phyloP scores from a whole-genome alignment of 2,797 vertebrate species.

The Urocyon cinereoargenteus region DNA sequence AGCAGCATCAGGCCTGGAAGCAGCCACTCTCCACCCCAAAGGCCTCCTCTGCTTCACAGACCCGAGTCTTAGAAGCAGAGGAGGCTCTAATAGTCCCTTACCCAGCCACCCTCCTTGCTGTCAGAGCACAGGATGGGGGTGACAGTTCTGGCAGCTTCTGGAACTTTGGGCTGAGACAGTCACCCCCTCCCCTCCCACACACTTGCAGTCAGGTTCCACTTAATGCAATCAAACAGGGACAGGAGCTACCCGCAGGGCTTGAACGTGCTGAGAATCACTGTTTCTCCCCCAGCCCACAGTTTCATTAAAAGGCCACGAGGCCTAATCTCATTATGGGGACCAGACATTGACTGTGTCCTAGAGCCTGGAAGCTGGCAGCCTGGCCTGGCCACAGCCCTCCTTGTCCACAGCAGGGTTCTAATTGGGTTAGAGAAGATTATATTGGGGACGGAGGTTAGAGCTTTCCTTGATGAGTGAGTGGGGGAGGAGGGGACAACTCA shows the following conservation, averaged over 20 bases:
- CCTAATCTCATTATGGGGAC: slow-evolving; percentile 72
- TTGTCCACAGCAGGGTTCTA: slow-evolving; percentile 31
- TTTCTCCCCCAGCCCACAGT: background rate
- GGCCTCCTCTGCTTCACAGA: background rate
- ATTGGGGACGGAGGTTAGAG: background rate
- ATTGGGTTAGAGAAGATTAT: slow-evolving; percentile 55
- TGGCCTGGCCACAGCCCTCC: background rate
- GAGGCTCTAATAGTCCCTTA: background rate
- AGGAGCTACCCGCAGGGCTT: background rate
- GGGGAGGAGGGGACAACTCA: background rate
- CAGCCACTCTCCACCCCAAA: background rate
- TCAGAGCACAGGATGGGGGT: background rate
- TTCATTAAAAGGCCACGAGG: slow-evolving; percentile 54
- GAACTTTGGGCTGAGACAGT: background rate
- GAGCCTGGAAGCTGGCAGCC: background rate
- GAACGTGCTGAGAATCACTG: background rate
- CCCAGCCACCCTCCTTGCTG: background rate
- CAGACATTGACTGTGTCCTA: slow-evolving; percentile 47
- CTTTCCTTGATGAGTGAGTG: background rate
- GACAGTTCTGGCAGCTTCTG: slow-evolving; percentile 33
- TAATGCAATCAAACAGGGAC: slow-evolving; percentile 65
- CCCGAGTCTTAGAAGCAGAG: background rate
- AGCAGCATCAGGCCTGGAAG: background rate
- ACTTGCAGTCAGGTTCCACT: slow-evolving; percentile 50
- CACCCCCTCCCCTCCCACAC: background rate